These are phyloP conservation scores for Spinus pinus DNA, from an alignment of 2,797 vertebrate genomes.

Conservation along the genomic window DNA sequence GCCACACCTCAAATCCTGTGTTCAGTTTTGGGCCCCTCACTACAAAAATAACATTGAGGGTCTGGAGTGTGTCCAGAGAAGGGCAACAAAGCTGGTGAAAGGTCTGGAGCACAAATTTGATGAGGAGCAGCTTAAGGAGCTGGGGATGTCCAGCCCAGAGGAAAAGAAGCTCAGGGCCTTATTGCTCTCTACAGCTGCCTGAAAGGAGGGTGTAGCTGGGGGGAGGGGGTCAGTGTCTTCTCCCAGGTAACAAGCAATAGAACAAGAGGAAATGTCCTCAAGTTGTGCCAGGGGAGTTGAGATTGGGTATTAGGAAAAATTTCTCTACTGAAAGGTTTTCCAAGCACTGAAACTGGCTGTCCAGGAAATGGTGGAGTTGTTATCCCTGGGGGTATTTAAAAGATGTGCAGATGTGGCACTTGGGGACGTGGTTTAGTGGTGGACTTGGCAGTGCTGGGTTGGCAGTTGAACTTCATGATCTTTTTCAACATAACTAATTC, in stretches of 20 bases:
- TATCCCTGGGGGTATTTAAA: background rate
- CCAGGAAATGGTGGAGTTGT: background rate
- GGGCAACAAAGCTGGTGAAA: background rate
- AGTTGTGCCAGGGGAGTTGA: background rate
- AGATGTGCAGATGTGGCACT: background rate
- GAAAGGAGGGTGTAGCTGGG: background rate
- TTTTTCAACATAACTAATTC: background rate
- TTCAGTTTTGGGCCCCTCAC: background rate
- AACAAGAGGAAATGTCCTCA: background rate
- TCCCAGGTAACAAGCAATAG: accelerated
- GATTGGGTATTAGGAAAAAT: background rate
- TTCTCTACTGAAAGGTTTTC: background rate
- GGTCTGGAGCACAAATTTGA: background rate
- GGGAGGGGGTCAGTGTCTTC: accelerated
- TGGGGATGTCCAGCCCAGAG: accelerated
- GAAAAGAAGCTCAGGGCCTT: background rate
- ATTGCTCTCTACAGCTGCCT: too few relatives aligned
- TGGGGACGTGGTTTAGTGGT: background rate
- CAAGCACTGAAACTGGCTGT: background rate
- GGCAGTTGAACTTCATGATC: background rate
- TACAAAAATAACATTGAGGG: background rate
- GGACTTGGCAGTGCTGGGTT: background rate
- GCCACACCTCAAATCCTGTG: background rate
- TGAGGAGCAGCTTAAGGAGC: background rate
- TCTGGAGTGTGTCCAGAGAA: background rate